Evolutionary conservation across 2,113 vertebrate genomes (phyloP).

Genomic region (Ammodytes dubius): DNA sequence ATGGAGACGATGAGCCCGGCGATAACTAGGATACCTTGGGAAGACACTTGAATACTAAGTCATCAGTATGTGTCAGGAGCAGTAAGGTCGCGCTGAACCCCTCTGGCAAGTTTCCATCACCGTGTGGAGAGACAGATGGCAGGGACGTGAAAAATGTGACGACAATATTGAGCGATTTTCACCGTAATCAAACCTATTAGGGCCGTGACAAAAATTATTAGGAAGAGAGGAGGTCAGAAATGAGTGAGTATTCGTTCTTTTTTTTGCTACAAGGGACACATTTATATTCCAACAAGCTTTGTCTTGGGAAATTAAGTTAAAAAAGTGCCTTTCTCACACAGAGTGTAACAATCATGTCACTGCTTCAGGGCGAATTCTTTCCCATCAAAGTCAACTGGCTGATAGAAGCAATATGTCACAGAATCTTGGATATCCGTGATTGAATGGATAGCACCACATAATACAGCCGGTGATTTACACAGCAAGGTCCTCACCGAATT

Average conservation of each 20-base stretch:
- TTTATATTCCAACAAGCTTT: not conserved
- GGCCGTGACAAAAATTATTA: not conserved
- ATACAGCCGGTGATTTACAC: not conserved
- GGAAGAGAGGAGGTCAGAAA: not conserved
- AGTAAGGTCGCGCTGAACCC: conserved; percentile 14
- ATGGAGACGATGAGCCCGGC: conserved; percentile 9
- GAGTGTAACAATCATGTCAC: not conserved
- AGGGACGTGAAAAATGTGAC: conserved; percentile 29
- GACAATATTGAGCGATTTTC: conserved; percentile 21
- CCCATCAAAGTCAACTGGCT: not conserved
- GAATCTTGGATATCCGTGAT: not conserved
- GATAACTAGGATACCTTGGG: conserved; percentile 27
- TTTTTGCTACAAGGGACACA: not conserved
- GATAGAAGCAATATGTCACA: not conserved
- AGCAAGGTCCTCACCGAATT: no score
- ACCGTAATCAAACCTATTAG: conserved; percentile 12
- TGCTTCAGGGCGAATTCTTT: not conserved
- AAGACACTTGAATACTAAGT: conserved; percentile 44
- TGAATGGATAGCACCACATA: not conserved
- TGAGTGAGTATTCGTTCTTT: not conserved
- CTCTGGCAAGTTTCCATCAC: conserved; percentile 42
- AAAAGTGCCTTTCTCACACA: not conserved
- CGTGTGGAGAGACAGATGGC: conserved; percentile 34
- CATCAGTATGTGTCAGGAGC: conserved; percentile 42
- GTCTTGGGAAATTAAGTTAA: not conserved